Evolutionary conservation across 1,140 invertebrate species (phyloP).

Genomic region (Mamestra configurata): DNA sequence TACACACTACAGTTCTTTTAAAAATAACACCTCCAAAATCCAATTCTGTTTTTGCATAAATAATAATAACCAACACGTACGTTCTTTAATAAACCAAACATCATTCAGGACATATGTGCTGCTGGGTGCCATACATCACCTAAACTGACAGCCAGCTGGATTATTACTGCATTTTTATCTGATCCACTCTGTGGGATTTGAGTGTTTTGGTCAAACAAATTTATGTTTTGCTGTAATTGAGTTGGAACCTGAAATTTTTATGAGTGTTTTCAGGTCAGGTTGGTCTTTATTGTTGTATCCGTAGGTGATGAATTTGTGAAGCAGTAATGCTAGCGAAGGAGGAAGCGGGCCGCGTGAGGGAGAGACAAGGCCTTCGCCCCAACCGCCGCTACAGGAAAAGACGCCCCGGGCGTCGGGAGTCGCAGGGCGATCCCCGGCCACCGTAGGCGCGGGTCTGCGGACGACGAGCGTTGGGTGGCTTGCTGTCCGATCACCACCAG

Average conservation of each 20-base stretch:
- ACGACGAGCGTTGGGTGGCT: too few relatives aligned
- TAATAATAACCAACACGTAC: neutral
- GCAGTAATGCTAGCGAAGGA: too few relatives aligned
- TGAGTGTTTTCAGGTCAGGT: neutral
- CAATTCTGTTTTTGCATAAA: neutral
- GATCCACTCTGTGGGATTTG: neutral
- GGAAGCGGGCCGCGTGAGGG: too few relatives aligned
- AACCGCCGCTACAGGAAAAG: too few relatives aligned
- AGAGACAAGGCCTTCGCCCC: too few relatives aligned
- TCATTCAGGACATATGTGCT: neutral
- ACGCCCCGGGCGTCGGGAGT: too few relatives aligned
- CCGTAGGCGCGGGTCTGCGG: too few relatives aligned
- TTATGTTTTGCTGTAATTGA: neutral
- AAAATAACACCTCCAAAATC: too few relatives aligned
- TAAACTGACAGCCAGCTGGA: neutral
- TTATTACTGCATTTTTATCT: conserved; percentile 1
- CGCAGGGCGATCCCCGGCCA: too few relatives aligned
- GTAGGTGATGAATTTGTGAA: too few relatives aligned
- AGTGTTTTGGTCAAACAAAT: neutral
- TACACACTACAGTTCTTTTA: too few relatives aligned
- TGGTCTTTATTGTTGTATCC: neutral
- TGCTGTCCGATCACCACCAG: too few relatives aligned
- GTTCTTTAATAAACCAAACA: neutral
- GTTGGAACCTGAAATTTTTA: neutral
- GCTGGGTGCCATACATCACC: neutral